phyloP scores from a whole-genome alignment of 2,113 vertebrate genomes.

The Murina feae region DNA sequence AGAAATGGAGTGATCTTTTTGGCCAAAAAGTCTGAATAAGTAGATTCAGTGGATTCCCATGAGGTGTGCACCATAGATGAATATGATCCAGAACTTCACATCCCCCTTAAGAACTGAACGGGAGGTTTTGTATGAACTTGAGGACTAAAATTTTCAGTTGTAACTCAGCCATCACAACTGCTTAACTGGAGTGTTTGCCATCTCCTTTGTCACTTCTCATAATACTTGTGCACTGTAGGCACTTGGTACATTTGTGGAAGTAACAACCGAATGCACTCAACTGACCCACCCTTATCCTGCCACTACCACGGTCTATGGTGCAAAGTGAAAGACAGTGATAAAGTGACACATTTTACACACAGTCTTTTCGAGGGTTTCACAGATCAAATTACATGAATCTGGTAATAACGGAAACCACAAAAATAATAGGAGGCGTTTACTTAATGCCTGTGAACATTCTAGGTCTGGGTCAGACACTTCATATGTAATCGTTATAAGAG shows the following conservation, averaged over 20 bases:
- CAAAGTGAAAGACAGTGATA: background rate
- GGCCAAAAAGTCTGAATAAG: background rate
- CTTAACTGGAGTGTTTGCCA: background rate
- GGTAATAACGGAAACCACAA: background rate
- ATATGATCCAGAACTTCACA: background rate
- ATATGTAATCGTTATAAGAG: background rate
- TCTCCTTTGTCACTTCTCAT: background rate
- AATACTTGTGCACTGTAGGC: background rate
- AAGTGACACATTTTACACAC: background rate
- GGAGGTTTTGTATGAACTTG: background rate
- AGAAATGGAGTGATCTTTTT: background rate
- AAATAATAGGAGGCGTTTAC: background rate
- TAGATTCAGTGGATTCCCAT: background rate
- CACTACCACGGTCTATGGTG: background rate
- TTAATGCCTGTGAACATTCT: background rate
- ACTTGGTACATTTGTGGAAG: background rate
- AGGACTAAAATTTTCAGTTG: background rate
- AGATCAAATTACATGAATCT: background rate
- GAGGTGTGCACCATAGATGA: background rate
- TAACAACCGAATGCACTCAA: background rate
- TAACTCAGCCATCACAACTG: background rate
- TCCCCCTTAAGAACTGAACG: background rate
- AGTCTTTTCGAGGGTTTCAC: background rate
- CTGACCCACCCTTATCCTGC: background rate
- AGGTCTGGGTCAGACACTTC: background rate